Base-by-base conservation (phyloP, 2,797 vertebrate genomes). In the Siniperca undulata region DNA sequence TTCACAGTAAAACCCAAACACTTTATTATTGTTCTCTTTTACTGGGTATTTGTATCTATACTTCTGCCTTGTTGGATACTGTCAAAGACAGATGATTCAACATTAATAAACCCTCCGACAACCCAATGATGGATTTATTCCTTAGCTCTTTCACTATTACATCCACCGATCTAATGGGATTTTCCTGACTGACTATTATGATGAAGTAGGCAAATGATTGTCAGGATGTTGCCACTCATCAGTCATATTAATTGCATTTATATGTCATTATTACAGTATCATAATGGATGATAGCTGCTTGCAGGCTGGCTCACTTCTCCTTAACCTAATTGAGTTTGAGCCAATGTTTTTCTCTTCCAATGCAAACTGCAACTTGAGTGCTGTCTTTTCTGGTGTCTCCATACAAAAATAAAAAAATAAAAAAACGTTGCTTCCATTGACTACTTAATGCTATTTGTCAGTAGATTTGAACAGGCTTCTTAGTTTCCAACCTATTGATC, bases 201-300 rank as follows among this genome's bases (percentile, higher is more conserved):
- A 94, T 93, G 89, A 91, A 94, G 92, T 88, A 90, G 90, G 87
- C 79, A 79, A 86, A 92, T 93, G 91, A 94, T 93, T 93, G 93
- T 91, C 90, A 88, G 88, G 85, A 91, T 90, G 91, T 91, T 93
- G 89, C 89, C 80, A 88, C 91, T 93, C 93, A 94, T 95, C 92
- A 87, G 80, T 94, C 92, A 94, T 92, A 93, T 94, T 94, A 95
- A 94, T 94, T 94, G 86, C 91, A 90, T 95, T 94, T 92, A 90
- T 93, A 88, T 91, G 92, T 91, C 94, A 90, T 95, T 94, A 95
- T 94, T 91, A 89, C 77, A 64, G 83, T 69, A 77, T 88, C 78
- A 77, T 93, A 93, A 94, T 94, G 91, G 91, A 94, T 89, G 90
- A 73, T 88, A 74, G 84, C 86, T 86, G 71, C 86, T 90, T 74